Evolutionary conservation across 1,140 invertebrate genomes (phyloP).

Genomic region (Zophobas atratus): DNA sequence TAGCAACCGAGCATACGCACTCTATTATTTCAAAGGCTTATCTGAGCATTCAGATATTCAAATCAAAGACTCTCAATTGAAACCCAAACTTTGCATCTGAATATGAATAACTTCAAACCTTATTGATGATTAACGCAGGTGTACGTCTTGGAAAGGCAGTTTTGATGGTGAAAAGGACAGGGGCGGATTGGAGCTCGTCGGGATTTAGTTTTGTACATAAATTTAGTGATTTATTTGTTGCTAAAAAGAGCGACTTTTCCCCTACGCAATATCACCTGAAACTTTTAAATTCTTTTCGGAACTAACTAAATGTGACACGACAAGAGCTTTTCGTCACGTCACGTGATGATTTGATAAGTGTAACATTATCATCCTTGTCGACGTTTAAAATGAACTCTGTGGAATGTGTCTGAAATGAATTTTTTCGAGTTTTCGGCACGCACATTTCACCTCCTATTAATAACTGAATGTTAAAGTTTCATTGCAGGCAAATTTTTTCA

Average conservation of each 20-base stretch:
- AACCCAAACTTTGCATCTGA: slow-evolving; percentile 48
- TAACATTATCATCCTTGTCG: background rate
- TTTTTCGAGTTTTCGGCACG: background rate
- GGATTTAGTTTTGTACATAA: too few species aligned
- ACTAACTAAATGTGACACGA: background rate
- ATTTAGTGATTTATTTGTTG: too few species aligned
- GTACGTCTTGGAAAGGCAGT: slow-evolving; percentile 39
- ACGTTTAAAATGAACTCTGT: background rate
- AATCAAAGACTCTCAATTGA: slow-evolving; percentile 49
- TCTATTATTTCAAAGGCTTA: slow-evolving; percentile 50
- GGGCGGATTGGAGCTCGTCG: background rate
- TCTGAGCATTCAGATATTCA: slow-evolving; percentile 44
- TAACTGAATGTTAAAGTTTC: background rate
- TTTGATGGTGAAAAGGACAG: slow-evolving; percentile 9
- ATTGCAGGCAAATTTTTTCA: background rate
- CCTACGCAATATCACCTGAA: too few species aligned
- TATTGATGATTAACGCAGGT: slow-evolving; percentile 51
- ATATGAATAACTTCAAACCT: slow-evolving; percentile 49
- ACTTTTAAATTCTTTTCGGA: too few species aligned
- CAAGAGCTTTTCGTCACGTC: background rate
- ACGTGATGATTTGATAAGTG: slow-evolving; percentile 1
- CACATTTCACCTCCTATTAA: background rate
- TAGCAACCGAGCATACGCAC: slow-evolving; percentile 34
- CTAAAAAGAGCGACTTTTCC: too few species aligned
- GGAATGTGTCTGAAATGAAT: slow-evolving; percentile 1